These are phyloP conservation scores for Girardia tigrina DNA, from an alignment of 2,888 invertebrate genomes.

Conservation along the genomic window DNA sequence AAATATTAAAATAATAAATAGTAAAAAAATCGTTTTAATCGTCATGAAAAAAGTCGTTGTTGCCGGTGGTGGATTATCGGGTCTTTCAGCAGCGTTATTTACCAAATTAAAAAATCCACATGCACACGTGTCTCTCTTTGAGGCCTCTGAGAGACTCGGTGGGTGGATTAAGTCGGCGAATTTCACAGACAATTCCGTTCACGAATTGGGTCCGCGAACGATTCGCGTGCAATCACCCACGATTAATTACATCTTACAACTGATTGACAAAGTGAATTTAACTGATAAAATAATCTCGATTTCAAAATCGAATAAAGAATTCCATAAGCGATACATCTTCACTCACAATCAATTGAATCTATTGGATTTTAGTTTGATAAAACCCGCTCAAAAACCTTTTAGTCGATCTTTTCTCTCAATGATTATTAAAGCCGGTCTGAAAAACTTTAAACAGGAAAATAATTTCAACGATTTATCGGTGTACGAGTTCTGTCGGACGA, in stretches of 20 bases:
- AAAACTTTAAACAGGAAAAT: not conserved
- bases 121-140: not conserved
- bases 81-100: slow-evolving; percentile 21
- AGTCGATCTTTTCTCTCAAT: not conserved
- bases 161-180: not conserved
- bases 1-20: too few relatives aligned
- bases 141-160: not conserved
- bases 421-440: not conserved
- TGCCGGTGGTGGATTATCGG: not conserved
- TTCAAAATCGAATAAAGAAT: not conserved
- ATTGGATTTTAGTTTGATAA: not conserved
- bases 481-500: not conserved
- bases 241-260: not conserved
- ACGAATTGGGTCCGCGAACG: slow-evolving; percentile 6
- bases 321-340: not conserved
- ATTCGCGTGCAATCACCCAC: not conserved
- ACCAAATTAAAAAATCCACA: not conserved
- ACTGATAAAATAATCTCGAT: not conserved
- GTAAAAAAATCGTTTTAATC: too few relatives aligned
- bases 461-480: not conserved
- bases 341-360: not conserved
- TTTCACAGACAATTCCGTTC: not conserved
- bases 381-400: not conserved
- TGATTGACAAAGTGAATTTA: not conserved
- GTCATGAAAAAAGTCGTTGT: too few relatives aligned